Evolutionary conservation across 2,113 vertebrate genomes (phyloP).

Genomic region (Anguilla rostrata): DNA sequence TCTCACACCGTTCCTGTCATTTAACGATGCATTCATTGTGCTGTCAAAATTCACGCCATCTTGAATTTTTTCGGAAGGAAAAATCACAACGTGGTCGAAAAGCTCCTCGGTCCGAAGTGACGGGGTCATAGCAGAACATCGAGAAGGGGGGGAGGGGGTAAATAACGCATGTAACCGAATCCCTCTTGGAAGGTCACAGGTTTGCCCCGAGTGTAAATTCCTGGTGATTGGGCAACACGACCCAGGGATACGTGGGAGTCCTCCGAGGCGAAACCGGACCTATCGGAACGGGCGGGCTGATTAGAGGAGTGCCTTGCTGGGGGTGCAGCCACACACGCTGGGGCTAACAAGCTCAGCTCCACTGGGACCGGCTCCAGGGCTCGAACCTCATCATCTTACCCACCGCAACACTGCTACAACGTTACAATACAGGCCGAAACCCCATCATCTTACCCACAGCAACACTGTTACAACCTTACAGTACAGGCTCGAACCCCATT

Average conservation of each 20-base stretch:
- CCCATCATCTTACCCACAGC: too few relatives aligned
- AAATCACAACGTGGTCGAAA: not conserved
- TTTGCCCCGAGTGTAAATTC: slow-evolving; percentile 9
- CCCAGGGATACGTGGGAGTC: not conserved
- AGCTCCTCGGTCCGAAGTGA: not conserved
- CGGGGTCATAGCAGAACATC: not conserved
- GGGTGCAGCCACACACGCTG: slow-evolving; percentile 13
- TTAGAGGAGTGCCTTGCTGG: not conserved
- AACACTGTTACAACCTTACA: too few relatives aligned
- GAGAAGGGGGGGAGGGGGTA: not conserved
- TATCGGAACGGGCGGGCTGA: not conserved
- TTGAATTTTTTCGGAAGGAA: not conserved
- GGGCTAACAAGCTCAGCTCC: not conserved
- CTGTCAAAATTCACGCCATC: not conserved
- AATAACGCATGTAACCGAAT: slow-evolving; percentile 10
- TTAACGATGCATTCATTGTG: not conserved
- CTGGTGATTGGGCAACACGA: slow-evolving; percentile 12
- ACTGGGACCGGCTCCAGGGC: not conserved
- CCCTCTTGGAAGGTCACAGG: not conserved
- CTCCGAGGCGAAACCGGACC: slow-evolving; percentile 23
- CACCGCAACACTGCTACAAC: too few relatives aligned
- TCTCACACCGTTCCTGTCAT: not conserved
- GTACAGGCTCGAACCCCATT: too few relatives aligned
- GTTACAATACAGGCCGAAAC: too few relatives aligned
- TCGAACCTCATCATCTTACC: too few relatives aligned